Conservation (phyloP, 2,797 vertebrate genomes). For the Gadopsis marmoratus region DNA sequence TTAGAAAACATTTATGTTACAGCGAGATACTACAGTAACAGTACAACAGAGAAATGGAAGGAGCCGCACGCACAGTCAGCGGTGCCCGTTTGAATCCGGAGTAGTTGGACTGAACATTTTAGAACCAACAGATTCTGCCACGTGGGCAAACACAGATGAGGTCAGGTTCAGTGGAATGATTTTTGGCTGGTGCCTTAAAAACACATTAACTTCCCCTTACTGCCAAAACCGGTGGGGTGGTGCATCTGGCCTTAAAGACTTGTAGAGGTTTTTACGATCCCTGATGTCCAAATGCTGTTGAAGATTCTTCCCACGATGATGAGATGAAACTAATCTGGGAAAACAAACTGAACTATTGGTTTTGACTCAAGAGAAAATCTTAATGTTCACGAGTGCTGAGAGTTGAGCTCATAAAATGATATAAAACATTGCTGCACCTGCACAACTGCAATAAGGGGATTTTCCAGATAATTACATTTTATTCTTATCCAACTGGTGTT, state of each 20-base stretch:
- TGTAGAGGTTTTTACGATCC: background rate
- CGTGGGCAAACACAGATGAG: conserved; percentile 19
- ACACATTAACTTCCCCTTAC: conserved; percentile 13
- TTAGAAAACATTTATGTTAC: conserved; percentile 85
- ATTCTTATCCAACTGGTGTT: background rate
- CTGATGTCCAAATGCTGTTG: background rate
- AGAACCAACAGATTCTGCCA: conserved; percentile 39
- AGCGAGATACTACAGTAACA: conserved; percentile 79
- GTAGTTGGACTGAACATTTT: conserved; percentile 45
- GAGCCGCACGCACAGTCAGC: conserved; percentile 58
- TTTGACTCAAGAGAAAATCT: background rate
- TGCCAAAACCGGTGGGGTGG: background rate
- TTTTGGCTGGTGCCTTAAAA: conserved; percentile 29
- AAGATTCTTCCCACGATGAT: background rate
- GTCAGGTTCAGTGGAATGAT: conserved; percentile 24
- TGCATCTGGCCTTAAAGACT: background rate
- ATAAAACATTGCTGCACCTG: background rate
- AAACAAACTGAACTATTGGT: background rate
- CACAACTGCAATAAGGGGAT: background rate
- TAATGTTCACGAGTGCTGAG: background rate
- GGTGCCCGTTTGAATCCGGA: conserved; percentile 31
- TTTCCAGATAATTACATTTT: conserved; percentile 6
- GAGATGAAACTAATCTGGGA: background rate
- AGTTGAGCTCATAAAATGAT: background rate
- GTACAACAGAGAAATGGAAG: conserved; percentile 77